phyloP scores from a whole-genome alignment of 1,140 invertebrate genomes.

The Polypedilum pembai region DNA sequence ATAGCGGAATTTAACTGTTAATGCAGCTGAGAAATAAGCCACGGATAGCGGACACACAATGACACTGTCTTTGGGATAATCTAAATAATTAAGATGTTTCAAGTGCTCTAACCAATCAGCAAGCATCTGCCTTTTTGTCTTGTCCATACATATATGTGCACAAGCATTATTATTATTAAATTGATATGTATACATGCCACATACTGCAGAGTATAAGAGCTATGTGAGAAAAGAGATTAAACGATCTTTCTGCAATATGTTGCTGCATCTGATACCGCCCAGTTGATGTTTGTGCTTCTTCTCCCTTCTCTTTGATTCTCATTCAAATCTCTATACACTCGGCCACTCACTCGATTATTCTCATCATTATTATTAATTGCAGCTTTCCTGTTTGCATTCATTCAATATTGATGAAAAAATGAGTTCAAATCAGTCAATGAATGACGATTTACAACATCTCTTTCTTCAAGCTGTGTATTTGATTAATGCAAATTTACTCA shows the following conservation, averaged over 20 bases:
- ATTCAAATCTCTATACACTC: neutral
- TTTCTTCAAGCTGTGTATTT: too few species aligned
- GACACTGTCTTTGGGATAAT: neutral
- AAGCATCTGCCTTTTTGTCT: neutral
- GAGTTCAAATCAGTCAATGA: too few species aligned
- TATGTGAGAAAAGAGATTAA: conserved; percentile 14
- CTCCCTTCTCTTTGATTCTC: neutral
- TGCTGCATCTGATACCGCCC: conserved; percentile 9
- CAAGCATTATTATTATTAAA: conserved; percentile 15
- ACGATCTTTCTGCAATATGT: conserved; percentile 8
- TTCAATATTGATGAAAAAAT: too few species aligned
- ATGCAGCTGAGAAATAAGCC: neutral
- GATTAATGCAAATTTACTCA: too few species aligned
- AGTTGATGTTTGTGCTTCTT: neutral
- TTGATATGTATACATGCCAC: conserved; percentile 12
- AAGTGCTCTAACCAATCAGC: neutral
- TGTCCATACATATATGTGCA: neutral
- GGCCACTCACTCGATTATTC: too few species aligned
- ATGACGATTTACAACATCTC: too few species aligned
- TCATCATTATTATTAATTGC: too few species aligned
- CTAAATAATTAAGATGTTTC: neutral
- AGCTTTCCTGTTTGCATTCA: too few species aligned
- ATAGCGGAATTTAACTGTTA: neutral
- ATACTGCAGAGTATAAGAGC: too few species aligned
- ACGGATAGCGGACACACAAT: neutral